Conservation (phyloP, 1,140 invertebrate genomes). For the Cotesia chilonis region DNA sequence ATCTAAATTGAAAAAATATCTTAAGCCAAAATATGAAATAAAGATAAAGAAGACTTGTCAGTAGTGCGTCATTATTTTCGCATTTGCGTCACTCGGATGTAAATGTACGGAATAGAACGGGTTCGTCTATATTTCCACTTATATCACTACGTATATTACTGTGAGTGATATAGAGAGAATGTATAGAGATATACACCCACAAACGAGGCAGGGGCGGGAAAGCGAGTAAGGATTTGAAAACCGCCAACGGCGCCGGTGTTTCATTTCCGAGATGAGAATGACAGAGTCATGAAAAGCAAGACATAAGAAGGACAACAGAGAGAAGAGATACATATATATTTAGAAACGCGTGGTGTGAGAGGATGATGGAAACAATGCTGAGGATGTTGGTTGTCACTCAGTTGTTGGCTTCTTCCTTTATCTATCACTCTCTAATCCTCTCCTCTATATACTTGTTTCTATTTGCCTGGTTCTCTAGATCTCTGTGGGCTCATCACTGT, state of each 20-base stretch:
- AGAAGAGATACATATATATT: background rate
- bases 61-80: too few species aligned
- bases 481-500: constrained; percentile 4
- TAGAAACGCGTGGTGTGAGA: background rate
- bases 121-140: too few species aligned
- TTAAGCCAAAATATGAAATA: too few species aligned
- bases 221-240: constrained; percentile 8
- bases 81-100: too few species aligned
- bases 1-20: too few species aligned
- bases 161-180: background rate
- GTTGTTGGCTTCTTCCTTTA: constrained; percentile 17
- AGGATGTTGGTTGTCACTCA: constrained; percentile 16
- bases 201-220: too few species aligned
- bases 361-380: constrained; percentile 6
- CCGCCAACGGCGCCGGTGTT: constrained; percentile 33
- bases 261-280: constrained; percentile 36
- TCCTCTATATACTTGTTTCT: background rate
- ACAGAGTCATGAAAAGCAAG: constrained; percentile 18
- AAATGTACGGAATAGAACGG: too few species aligned
- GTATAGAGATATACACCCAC: too few species aligned
- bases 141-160: background rate
- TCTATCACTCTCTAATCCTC: constrained; percentile 1
- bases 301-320: constrained; percentile 1
- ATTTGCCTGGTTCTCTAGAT: background rate
- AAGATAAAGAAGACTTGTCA: too few species aligned